These are phyloP conservation scores for Numida meleagris DNA, from an alignment of 2,113 vertebrate species.

Conservation along the genomic window DNA sequence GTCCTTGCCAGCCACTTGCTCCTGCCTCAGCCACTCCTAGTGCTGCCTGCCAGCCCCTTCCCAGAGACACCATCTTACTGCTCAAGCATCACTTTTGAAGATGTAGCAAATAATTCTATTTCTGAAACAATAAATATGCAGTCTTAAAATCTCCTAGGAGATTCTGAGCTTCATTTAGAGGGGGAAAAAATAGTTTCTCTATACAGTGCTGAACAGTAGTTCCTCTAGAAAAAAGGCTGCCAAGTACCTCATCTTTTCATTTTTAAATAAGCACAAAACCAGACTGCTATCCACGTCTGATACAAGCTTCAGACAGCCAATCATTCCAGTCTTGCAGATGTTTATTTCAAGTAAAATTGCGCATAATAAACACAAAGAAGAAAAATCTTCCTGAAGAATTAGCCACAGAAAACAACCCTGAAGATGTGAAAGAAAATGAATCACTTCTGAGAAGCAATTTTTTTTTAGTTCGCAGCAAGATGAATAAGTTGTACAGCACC, in stretches of 20 bases:
- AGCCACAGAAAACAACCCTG: neutral
- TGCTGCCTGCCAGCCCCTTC: neutral
- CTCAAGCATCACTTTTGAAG: neutral
- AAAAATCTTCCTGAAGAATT: conserved; percentile 12
- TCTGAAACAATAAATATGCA: conserved; percentile 26
- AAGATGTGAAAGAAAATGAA: neutral
- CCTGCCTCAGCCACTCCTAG: neutral
- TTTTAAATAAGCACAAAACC: conserved; percentile 25
- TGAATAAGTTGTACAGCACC: neutral
- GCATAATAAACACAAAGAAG: conserved; percentile 11
- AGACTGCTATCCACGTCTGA: neutral
- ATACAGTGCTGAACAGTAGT: neutral
- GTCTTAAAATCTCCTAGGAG: conserved; percentile 36
- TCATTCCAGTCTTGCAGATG: neutral
- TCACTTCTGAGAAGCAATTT: neutral
- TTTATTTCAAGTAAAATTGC: conserved; percentile 9
- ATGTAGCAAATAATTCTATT: neutral
- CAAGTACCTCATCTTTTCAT: neutral
- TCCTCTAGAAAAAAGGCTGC: neutral
- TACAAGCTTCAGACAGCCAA: neutral
- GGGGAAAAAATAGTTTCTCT: neutral
- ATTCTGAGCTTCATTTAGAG: neutral
- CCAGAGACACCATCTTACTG: neutral
- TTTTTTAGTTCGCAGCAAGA: neutral
- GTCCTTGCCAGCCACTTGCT: neutral